Evolutionary conservation across 2,113 vertebrate species (phyloP).

Genomic region (Rhinolophus ferrumequinum): DNA sequence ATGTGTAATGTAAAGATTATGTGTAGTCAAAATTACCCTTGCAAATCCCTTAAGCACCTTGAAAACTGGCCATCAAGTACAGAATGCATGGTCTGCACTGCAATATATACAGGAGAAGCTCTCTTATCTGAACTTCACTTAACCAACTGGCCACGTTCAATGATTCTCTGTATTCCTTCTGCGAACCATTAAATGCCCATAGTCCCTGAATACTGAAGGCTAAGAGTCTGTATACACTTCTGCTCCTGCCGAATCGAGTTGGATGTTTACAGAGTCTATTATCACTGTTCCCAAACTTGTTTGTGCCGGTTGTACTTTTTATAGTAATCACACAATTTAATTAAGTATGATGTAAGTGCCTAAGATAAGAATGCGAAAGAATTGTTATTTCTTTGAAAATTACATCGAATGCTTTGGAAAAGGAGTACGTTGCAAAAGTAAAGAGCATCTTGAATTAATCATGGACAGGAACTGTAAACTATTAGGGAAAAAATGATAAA

Average conservation of each 20-base stretch:
- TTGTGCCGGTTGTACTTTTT: constrained; percentile 17
- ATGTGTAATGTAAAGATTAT: neutral
- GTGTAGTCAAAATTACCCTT: neutral
- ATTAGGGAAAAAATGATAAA: neutral
- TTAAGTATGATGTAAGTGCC: constrained; percentile 10
- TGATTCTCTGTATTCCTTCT: neutral
- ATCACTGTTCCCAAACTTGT: neutral
- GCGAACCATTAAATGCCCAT: neutral
- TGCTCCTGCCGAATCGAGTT: neutral
- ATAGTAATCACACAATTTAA: constrained; percentile 35
- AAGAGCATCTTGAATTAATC: neutral
- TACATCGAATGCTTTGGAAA: neutral
- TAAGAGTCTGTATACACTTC: rapidly evolving
- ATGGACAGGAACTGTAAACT: neutral
- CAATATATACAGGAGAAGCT: neutral
- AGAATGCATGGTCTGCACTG: neutral
- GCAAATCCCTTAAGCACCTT: neutral
- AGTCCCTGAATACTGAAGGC: rapidly evolving
- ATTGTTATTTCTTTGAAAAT: neutral
- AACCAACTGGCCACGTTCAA: neutral
- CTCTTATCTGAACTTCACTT: neutral
- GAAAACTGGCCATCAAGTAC: neutral
- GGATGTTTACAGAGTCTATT: neutral
- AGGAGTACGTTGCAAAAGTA: neutral
- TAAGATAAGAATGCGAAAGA: neutral